These are phyloP conservation scores for Amniataba percoides DNA, from an alignment of 2,797 vertebrate species.

Conservation along the genomic window DNA sequence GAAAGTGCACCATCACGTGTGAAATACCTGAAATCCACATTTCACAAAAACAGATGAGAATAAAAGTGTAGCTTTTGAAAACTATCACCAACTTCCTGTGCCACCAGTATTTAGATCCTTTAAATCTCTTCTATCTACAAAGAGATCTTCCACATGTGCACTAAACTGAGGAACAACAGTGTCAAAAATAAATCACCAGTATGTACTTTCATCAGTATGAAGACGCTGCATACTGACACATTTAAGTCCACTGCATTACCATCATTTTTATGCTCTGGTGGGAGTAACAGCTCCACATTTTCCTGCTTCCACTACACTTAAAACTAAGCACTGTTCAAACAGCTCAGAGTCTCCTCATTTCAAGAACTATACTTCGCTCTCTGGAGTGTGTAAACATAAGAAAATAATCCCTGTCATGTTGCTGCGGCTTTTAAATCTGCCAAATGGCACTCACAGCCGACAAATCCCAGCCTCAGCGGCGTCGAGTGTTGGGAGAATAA, in stretches of 20 bases:
- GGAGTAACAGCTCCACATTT: background rate
- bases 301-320: background rate
- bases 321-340: constrained; percentile 13
- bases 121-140: background rate
- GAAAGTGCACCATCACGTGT: too few species aligned
- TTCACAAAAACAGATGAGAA: background rate
- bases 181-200: background rate
- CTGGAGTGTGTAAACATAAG: constrained; percentile 52
- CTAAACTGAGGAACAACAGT: background rate
- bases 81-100: background rate
- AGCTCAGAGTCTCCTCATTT: constrained; percentile 47
- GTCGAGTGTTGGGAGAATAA: constrained; percentile 58
- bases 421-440: constrained; percentile 58
- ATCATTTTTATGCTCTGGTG: too few species aligned
- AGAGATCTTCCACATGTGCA: background rate
- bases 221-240: background rate
- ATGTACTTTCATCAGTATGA: background rate
- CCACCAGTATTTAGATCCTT: background rate
- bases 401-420: constrained; percentile 55
- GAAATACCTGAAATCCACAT: too few species aligned
- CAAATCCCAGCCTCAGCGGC: constrained; percentile 45
- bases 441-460: constrained; percentile 54
- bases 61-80: background rate
- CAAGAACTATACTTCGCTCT: constrained; percentile 30
- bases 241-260: background rate